Evolutionary conservation across 2,113 vertebrate species (phyloP).

Genomic region (Chaetodon trifascialis): DNA sequence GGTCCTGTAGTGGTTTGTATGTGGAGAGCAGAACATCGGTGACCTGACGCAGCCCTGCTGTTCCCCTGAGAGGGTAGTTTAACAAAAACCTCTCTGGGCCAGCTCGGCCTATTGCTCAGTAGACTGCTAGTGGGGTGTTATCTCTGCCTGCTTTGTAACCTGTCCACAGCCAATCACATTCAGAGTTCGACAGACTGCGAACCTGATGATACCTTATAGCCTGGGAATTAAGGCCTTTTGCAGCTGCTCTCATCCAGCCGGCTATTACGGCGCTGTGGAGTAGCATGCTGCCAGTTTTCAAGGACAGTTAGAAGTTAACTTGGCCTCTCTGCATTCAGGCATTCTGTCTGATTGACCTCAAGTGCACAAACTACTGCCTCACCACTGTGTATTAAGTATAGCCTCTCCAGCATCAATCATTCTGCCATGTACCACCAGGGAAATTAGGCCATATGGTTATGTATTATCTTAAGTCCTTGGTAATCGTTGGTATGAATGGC

Average conservation of each 20-base stretch:
- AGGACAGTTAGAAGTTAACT: conserved; percentile 56
- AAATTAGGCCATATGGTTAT: conserved; percentile 55
- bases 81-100: conserved; percentile 3
- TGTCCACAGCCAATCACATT: conserved; percentile 7
- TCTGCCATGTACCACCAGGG: conserved; percentile 9
- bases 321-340: conserved; percentile 40
- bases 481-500: conserved; percentile 24
- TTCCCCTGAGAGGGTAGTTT: conserved; percentile 20
- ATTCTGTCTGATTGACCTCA: conserved; percentile 46
- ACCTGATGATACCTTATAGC: conserved; percentile 14
- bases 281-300: conserved; percentile 52
- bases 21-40: conserved; percentile 16
- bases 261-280: not conserved
- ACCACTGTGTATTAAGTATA: conserved; percentile 42
- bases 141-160: conserved; percentile 27
- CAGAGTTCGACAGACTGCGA: conserved; percentile 13
- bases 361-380: conserved; percentile 14
- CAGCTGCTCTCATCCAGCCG: conserved; percentile 29
- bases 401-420: conserved; percentile 54
- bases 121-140: conserved; percentile 10
- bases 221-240: conserved; percentile 20
- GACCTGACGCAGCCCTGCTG: conserved; percentile 4
- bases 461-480: conserved; percentile 8
- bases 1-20: conserved; percentile 19
- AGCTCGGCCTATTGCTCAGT: not conserved